Evolutionary conservation across 2,797 vertebrate genomes (phyloP).

Genomic region (Potorous gilbertii): DNA sequence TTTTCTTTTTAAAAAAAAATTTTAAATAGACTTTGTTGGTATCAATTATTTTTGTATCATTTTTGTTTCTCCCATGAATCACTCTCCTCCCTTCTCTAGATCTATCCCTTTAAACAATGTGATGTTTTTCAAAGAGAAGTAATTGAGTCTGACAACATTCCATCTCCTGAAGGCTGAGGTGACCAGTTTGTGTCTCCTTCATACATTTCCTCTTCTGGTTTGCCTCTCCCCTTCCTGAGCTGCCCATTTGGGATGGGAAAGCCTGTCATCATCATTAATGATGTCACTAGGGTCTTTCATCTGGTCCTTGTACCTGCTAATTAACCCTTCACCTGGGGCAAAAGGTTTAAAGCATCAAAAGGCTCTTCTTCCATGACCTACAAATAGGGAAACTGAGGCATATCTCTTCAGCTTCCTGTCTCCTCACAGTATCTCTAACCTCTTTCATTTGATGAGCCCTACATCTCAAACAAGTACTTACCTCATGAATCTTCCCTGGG

Average conservation of each 20-base stretch:
- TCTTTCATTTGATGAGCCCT: neutral
- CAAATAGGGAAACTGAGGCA: neutral
- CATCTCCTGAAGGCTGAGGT: neutral
- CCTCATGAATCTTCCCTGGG: conserved; percentile 1
- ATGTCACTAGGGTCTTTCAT: neutral
- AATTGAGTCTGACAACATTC: neutral
- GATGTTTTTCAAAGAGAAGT: neutral
- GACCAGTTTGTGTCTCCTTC: neutral
- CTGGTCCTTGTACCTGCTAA: neutral
- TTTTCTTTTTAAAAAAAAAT: neutral
- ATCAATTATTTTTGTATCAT: neutral
- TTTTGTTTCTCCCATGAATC: neutral
- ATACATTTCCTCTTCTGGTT: neutral
- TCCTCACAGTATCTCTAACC: neutral
- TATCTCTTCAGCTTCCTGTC: neutral
- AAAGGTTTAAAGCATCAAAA: neutral
- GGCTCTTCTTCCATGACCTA: neutral
- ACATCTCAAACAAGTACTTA: neutral
- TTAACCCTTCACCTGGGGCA: neutral
- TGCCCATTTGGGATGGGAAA: neutral
- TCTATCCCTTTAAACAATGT: neutral
- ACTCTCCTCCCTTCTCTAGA: neutral
- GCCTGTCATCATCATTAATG: neutral
- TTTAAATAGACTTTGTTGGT: neutral
- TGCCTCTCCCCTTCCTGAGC: neutral